Evolutionary conservation across 1,140 invertebrate species (phyloP).

Genomic region (Hyposmocoma kahamanoa): DNA sequence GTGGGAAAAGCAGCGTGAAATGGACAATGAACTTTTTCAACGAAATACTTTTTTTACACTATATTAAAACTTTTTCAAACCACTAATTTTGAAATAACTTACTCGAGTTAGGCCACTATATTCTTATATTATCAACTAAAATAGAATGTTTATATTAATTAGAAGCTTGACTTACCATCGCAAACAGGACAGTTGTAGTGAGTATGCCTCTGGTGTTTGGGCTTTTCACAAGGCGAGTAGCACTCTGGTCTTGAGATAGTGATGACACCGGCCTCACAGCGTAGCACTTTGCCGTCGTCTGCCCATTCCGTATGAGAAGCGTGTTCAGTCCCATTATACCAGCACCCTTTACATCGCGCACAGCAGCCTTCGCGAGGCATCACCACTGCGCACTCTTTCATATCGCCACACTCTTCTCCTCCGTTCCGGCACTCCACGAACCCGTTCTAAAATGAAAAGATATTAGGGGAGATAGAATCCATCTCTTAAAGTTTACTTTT

Average conservation of each 20-base stretch:
- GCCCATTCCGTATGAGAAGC: conserved; percentile 86
- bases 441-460: conserved; percentile 41
- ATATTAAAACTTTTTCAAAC: too few relatives aligned
- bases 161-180: conserved; percentile 58
- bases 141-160: too few relatives aligned
- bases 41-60: too few relatives aligned
- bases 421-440: conserved; percentile 59
- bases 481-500: too few relatives aligned
- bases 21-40: too few relatives aligned
- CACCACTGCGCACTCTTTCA: conserved; percentile 58
- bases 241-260: conserved; percentile 86
- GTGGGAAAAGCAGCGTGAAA: conserved; percentile 59
- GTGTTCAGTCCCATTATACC: conserved; percentile 81
- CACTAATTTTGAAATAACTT: too few relatives aligned
- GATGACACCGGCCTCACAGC: conserved; percentile 88
- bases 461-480: too few relatives aligned
- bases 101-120: too few relatives aligned
- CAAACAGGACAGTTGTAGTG: conserved; percentile 87
- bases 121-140: too few relatives aligned
- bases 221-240: conserved; percentile 83
- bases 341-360: conserved; percentile 78
- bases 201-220: conserved; percentile 80
- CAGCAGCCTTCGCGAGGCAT: conserved; percentile 64
- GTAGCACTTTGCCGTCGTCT: conserved; percentile 81
- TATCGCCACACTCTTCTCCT: conserved; percentile 49